These are phyloP conservation scores for Coturnix japonica DNA, from an alignment of 2,113 vertebrate species.

Conservation along the genomic window DNA sequence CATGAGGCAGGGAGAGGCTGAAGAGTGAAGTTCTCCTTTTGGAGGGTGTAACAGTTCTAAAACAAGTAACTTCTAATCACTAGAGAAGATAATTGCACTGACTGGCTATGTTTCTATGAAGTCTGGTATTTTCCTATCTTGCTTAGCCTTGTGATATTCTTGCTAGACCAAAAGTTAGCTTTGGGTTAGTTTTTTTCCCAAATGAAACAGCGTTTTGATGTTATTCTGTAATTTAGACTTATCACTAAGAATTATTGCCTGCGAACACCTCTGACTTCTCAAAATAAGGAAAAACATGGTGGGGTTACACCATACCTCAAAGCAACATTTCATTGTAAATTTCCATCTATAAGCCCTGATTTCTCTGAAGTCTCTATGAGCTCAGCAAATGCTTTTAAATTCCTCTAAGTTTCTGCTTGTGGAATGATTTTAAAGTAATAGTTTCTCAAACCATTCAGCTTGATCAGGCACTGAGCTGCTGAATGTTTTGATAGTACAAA, in stretches of 20 bases:
- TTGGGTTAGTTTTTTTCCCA: not conserved
- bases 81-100: not conserved
- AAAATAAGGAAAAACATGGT: not conserved
- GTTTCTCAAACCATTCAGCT: not conserved
- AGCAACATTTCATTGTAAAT: not conserved
- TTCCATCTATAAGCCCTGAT: not conserved
- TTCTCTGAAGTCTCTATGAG: not conserved
- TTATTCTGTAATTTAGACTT: not conserved
- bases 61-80: fast-evolving
- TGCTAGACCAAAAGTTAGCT: not conserved
- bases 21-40: not conserved
- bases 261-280: not conserved
- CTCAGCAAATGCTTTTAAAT: not conserved
- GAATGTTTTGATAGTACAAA: not conserved
- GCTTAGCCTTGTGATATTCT: not conserved
- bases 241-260: not conserved
- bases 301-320: fast-evolving
- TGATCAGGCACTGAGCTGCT: not conserved
- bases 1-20: not conserved
- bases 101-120: fast-evolving
- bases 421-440: not conserved
- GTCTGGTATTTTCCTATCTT: not conserved
- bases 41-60: fast-evolving
- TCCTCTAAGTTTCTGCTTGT: not conserved
- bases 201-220: not conserved